Evolutionary conservation across 1,140 invertebrate species (phyloP), one percentile per base, ranked within the genome.

Genomic region (Macrobrachium rosenbergii): DNA sequence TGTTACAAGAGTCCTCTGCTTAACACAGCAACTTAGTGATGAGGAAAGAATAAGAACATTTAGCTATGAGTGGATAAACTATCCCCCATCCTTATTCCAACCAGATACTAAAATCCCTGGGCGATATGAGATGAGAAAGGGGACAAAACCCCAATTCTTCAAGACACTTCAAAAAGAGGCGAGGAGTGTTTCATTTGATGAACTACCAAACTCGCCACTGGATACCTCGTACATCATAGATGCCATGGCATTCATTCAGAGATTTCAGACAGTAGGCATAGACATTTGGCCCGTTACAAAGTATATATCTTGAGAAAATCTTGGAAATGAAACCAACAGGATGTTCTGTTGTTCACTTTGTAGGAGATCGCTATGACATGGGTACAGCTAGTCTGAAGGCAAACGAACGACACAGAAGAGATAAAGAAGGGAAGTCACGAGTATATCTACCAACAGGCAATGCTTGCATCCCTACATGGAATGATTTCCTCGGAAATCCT

Each of bases 21-120:
- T 79, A 7, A 79, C 77, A 60, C 77, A 79, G 77, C 52, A 79
- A 12, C 21, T 59, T 7, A 79, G 77, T 21, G 59, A 80, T 80
- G 59, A 63, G 28, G 78, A 16, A n/a, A 63, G 21, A 28, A 80
- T 80, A 37, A 59, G 11, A 23, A 11, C 6, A 62, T 80, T 63
- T 45, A 63, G 59, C 16, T 62, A 80, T 62, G 59, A 80, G 63
- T 63, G 59, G 21, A 8, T 60, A 19, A 60, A 37, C 11, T 63
- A 80, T 37, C 78, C 59, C 11, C 59, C 78, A 21, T 60, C 23
- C 10, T 17, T 80, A 62, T 80, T 28, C 43, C 6, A 64, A 11
- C 78, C 2, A 17, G 78, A 80, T 2, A 2, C 59, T 58, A 52
- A 52, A 52, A 52, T 52, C 10, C 45, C 10, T 52, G 45, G 10